Percentiles rank a stretch among this genome's conserved stretches.
Conservation (phyloP, 2,113 vertebrate species). For the Rhynchomys soricoides region DNA sequence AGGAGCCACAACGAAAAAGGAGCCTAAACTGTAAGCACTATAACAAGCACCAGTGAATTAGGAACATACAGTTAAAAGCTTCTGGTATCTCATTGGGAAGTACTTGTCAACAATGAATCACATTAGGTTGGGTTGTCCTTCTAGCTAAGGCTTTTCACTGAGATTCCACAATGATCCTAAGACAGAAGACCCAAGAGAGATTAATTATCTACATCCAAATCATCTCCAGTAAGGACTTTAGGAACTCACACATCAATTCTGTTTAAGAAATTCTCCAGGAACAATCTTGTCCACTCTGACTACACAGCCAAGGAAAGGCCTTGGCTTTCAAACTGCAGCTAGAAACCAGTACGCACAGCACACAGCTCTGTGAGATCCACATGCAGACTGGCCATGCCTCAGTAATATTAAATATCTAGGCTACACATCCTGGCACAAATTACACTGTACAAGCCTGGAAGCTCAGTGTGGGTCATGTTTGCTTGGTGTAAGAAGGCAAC, state of each 20-base stretch:
- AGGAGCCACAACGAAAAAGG: background rate
- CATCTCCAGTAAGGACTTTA: background rate
- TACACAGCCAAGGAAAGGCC: background rate
- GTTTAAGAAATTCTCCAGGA: background rate
- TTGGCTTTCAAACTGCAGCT: background rate
- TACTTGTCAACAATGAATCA: background rate
- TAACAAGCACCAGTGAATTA: background rate
- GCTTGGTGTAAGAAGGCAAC: background rate
- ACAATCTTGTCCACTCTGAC: background rate
- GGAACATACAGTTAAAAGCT: background rate
- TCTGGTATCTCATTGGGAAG: background rate
- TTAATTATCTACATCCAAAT: conserved; percentile 20
- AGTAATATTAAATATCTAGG: background rate
- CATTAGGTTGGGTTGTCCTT: background rate
- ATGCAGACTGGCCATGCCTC: background rate
- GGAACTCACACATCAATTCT: background rate
- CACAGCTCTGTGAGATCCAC: background rate
- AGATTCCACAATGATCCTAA: background rate
- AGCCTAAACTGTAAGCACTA: background rate
- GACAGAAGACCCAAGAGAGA: background rate
- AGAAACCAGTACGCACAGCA: background rate
- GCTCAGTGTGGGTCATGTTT: background rate
- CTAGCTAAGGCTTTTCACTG: background rate
- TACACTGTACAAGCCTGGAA: background rate
- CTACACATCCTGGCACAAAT: background rate